These are phyloP conservation scores for Macrobrachium rosenbergii DNA, from an alignment of 1,140 invertebrate species.

Conservation along the genomic window DNA sequence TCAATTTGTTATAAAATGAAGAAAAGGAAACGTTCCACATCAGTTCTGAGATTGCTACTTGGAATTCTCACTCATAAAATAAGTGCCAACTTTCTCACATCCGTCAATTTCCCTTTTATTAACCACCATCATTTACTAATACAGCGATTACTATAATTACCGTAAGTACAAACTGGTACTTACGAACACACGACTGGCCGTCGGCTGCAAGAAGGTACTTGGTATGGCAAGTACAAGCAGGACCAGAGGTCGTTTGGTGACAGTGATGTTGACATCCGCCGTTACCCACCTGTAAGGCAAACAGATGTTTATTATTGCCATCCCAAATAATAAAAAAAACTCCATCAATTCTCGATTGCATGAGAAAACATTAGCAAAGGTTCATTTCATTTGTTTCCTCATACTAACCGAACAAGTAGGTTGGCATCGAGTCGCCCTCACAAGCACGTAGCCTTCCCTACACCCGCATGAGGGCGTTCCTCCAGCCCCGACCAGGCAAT, in stretches of 20 bases:
- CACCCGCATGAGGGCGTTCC: conserved; percentile 32
- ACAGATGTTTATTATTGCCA: neutral
- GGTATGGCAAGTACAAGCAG: conserved; percentile 40
- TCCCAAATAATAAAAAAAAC: too few relatives aligned
- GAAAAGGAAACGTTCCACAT: too few relatives aligned
- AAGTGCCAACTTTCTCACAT: too few relatives aligned
- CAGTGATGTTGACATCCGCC: conserved; percentile 57
- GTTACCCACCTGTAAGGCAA: conserved; percentile 31
- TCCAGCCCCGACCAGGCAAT: conserved; percentile 67
- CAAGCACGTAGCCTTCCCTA: conserved; percentile 40
- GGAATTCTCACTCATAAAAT: too few relatives aligned
- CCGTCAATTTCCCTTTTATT: conserved; percentile 57
- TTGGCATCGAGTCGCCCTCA: conserved; percentile 11
- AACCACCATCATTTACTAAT: conserved; percentile 73
- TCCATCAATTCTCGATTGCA: too few relatives aligned
- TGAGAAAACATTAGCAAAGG: neutral
- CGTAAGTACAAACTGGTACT: conserved; percentile 84
- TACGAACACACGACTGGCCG: conserved; percentile 77
- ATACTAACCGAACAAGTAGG: conserved; percentile 40
- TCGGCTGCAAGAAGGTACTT: conserved; percentile 69
- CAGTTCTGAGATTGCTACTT: too few relatives aligned
- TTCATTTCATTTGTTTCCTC: neutral
- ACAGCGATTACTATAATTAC: conserved; percentile 84
- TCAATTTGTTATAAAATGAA: too few relatives aligned
- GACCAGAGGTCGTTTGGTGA: conserved; percentile 65